Evolutionary conservation across 2,797 vertebrate species (phyloP).

Genomic region (Psittacula echo): DNA sequence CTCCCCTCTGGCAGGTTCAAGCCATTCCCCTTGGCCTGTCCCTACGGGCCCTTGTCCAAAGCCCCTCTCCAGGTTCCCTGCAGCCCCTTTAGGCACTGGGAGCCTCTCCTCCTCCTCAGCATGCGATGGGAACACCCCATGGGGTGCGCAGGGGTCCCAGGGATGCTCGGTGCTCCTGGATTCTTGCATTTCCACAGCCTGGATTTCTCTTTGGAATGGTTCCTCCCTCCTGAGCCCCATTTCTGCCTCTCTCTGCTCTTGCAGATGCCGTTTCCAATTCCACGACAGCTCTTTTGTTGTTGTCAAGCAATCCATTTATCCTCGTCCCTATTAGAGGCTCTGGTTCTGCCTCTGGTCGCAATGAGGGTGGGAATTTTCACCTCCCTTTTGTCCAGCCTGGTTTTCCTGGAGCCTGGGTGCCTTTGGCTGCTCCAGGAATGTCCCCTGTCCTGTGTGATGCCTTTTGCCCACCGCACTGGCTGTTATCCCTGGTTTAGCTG

Average conservation of each 20-base stretch:
- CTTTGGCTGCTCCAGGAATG: not conserved
- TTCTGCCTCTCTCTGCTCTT: not conserved
- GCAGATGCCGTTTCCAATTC: slow-evolving; percentile 23
- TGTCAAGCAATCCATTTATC: not conserved
- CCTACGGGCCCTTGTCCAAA: too few relatives aligned
- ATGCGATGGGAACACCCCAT: not conserved
- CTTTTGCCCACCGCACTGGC: not conserved
- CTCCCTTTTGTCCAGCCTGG: not conserved
- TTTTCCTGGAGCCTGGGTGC: not conserved
- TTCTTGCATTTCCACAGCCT: not conserved
- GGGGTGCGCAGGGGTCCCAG: not conserved
- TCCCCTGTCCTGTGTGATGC: not conserved
- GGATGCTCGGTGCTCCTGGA: not conserved
- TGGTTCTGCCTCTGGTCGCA: not conserved
- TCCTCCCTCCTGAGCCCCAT: not conserved
- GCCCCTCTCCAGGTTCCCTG: not conserved
- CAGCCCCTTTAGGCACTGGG: not conserved
- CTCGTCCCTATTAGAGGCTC: not conserved
- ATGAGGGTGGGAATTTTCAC: slow-evolving; percentile 6
- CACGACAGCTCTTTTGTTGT: slow-evolving; percentile 48
- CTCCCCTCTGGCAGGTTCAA: too few relatives aligned
- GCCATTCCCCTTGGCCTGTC: too few relatives aligned
- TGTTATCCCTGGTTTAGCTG: not conserved
- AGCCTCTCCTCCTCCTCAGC: not conserved
- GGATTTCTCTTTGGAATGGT: not conserved